Percentiles rank a stretch among this genome's conserved stretches.
phyloP scores from a whole-genome alignment of 2,888 invertebrate genomes.

The Corbicula japonica region DNA sequence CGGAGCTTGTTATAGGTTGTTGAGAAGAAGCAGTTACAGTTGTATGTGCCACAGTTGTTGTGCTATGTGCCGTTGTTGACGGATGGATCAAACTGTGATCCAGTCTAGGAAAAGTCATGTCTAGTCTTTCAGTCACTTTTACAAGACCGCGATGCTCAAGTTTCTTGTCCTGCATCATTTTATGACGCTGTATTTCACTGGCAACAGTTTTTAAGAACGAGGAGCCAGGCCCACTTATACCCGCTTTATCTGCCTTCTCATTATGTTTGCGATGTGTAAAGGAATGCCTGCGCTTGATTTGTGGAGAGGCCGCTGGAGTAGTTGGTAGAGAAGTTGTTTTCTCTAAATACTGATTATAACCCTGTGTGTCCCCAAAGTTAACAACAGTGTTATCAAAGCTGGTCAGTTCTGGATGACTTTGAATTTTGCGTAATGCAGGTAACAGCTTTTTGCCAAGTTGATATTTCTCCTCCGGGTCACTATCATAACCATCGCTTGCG shows the following conservation, averaged over 20 bases:
- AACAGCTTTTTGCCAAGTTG: not conserved
- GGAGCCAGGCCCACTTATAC: conserved; percentile 23
- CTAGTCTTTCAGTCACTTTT: not conserved
- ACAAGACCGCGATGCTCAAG: not conserved
- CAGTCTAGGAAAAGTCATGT: not conserved
- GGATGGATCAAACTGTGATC: too few relatives aligned
- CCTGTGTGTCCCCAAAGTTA: too few relatives aligned
- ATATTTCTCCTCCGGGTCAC: conserved; percentile 14
- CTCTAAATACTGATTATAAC: too few relatives aligned
- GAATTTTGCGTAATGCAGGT: not conserved
- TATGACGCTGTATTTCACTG: conserved; percentile 16
- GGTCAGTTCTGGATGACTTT: too few relatives aligned
- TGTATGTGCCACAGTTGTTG: not conserved
- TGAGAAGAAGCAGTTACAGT: not conserved
- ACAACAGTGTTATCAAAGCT: too few relatives aligned
- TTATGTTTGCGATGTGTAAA: too few relatives aligned
- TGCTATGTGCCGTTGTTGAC: not conserved
- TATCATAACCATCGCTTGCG: conserved; percentile 6
- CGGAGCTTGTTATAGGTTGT: too few relatives aligned
- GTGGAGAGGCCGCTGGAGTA: conserved; percentile 24
- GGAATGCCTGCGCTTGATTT: conserved; percentile 14
- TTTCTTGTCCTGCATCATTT: conserved; percentile 4
- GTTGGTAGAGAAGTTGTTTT: conserved; percentile 34
- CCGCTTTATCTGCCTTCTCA: too few relatives aligned
- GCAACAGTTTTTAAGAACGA: conserved; percentile 28